These are phyloP conservation scores for Albula glossodonta DNA, from an alignment of 2,113 vertebrate species.

Conservation along the genomic window DNA sequence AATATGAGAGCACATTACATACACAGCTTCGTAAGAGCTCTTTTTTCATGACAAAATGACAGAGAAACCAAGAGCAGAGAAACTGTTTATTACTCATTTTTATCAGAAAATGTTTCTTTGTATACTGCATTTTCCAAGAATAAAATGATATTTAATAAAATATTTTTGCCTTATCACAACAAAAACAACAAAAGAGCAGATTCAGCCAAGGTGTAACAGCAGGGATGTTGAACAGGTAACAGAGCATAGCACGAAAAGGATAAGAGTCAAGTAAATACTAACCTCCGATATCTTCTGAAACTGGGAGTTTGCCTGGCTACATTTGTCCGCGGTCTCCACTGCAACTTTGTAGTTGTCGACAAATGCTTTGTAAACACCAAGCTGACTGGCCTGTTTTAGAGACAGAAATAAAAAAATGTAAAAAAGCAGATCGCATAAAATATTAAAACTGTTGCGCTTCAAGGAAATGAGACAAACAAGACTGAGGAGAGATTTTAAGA, in stretches of 20 bases:
- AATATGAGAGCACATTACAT: neutral
- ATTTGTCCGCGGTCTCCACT: conserved; percentile 90
- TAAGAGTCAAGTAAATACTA: conserved; percentile 32
- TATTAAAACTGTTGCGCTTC: conserved; percentile 5
- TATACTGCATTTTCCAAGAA: too few relatives aligned
- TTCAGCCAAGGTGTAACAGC: neutral
- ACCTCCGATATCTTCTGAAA: conserved; percentile 99
- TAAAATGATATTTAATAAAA: too few relatives aligned
- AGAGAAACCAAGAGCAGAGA: too few relatives aligned
- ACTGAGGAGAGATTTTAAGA: neutral
- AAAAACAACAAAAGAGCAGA: neutral
- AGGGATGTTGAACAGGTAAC: neutral
- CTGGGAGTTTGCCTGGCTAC: conserved; percentile 90
- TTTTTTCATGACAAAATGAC: too few relatives aligned
- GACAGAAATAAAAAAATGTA: neutral
- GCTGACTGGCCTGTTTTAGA: conserved; percentile 83
- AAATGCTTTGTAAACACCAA: conserved; percentile 96
- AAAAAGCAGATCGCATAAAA: neutral
- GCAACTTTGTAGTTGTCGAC: conserved; percentile 98
- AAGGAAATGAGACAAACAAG: neutral
- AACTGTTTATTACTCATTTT: too few relatives aligned
- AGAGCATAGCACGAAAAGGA: neutral
- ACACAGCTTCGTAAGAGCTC: too few relatives aligned
- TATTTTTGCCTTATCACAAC: neutral
- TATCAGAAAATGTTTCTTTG: too few relatives aligned